Evolutionary conservation across 2,797 vertebrate genomes (phyloP).

Genomic region (Hippoglossus hippoglossus): DNA sequence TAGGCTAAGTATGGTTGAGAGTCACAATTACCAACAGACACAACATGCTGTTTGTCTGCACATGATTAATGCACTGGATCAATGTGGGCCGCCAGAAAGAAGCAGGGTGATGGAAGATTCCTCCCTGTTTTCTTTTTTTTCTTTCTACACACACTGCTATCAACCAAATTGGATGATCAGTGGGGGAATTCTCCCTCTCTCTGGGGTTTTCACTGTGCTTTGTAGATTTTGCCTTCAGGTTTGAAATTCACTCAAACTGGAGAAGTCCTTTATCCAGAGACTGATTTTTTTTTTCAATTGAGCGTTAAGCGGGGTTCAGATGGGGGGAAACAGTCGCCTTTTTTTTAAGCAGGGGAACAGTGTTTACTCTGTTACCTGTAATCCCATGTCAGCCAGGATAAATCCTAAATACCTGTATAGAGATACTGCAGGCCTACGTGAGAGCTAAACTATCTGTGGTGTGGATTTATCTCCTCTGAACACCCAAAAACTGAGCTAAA

Average conservation of each 20-base stretch:
- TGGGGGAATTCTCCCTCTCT: conserved; percentile 75
- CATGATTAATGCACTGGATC: conserved; percentile 80
- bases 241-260: conserved; percentile 72
- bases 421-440: conserved; percentile 2
- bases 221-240: conserved; percentile 82
- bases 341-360: conserved; percentile 22
- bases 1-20: conserved; percentile 81
- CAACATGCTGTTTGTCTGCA: conserved; percentile 82
- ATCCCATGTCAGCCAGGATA: conserved; percentile 18
- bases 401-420: conserved; percentile 28
- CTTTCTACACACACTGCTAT: conserved; percentile 56
- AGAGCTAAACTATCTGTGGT: conserved; percentile 9
- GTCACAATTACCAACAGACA: conserved; percentile 82
- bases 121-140: conserved; percentile 61
- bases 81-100: conserved; percentile 61
- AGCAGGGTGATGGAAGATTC: conserved; percentile 76
- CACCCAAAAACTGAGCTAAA: not conserved
- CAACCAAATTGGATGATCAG: conserved; percentile 83
- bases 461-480: not conserved
- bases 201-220: conserved; percentile 71
- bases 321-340: conserved; percentile 9
- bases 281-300: conserved; percentile 69
- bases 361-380: conserved; percentile 53
- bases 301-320: conserved; percentile 60
- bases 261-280: conserved; percentile 69